Conservation (phyloP, 1,140 invertebrate species). For the Aricia agestis region DNA sequence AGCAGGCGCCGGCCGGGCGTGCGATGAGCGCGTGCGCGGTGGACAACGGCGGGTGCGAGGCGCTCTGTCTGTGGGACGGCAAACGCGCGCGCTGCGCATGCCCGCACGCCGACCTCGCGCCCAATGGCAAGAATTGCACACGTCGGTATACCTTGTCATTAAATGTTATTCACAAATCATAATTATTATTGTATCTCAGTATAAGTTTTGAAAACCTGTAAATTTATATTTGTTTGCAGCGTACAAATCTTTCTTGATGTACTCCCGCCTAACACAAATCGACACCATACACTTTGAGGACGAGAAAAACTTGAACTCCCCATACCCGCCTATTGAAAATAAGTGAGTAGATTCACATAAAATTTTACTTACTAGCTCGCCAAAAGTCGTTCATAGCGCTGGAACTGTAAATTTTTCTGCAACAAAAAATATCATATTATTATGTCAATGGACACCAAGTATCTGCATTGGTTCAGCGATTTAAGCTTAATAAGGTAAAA, state of each 20-base stretch:
- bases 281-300: conserved; percentile 86
- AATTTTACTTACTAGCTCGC: too few species aligned
- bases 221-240: conserved; percentile 63
- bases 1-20: conserved; percentile 24
- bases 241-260: conserved; percentile 86
- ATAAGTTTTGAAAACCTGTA: too few species aligned
- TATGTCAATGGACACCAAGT: too few species aligned
- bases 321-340: conserved; percentile 84
- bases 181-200: too few species aligned
- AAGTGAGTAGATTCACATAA: conserved; percentile 46
- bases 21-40: conserved; percentile 79
- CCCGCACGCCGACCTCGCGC: conserved; percentile 82
- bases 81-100: conserved; percentile 82
- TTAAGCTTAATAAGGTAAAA: too few species aligned
- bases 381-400: too few species aligned
- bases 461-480: too few species aligned
- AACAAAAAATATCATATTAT: too few species aligned
- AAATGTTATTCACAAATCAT: too few species aligned
- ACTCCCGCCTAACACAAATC: conserved; percentile 83
- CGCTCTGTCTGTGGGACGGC: conserved; percentile 88
- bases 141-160: conserved; percentile 59
- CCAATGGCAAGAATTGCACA: conserved; percentile 80
- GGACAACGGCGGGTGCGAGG: conserved; percentile 81
- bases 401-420: too few species aligned
- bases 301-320: conserved; percentile 83